A percentile compares a stretch with the other conserved stretches of the same genome.
Conservation (phyloP, 2,113 vertebrate species). For the Lasiurus borealis region DNA sequence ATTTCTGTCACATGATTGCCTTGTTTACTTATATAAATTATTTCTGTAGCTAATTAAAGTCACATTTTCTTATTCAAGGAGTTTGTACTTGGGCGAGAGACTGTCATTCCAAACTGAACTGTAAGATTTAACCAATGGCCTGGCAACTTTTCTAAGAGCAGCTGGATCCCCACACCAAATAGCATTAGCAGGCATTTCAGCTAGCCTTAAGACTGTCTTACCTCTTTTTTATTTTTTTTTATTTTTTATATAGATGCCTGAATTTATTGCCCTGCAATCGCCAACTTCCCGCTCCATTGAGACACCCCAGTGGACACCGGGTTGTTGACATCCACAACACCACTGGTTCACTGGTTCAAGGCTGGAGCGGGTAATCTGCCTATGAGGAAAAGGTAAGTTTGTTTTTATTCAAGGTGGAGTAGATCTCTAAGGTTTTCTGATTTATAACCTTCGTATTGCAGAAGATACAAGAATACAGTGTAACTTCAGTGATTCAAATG, state of each 20-base stretch:
- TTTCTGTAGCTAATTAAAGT: constrained; percentile 47
- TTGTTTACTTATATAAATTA: constrained; percentile 27
- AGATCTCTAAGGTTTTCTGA: constrained; percentile 90
- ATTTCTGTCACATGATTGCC: not conserved
- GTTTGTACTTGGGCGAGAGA: not conserved
- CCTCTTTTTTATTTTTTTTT: constrained; percentile 85
- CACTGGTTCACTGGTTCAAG: constrained; percentile 88
- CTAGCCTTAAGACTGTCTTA: constrained; percentile 92
- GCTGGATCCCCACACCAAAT: constrained; percentile 86
- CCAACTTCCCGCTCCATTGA: constrained; percentile 91
- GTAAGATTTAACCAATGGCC: constrained; percentile 72
- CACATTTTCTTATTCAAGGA: constrained; percentile 39
- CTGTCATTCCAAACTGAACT: constrained; percentile 45
- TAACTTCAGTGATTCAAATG: constrained; percentile 81
- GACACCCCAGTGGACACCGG: constrained; percentile 89
- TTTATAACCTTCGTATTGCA: constrained; percentile 88
- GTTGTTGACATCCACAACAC: constrained; percentile 89
- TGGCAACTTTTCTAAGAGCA: constrained; percentile 81
- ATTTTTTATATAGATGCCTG: constrained; percentile 86
- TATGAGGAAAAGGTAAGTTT: constrained; percentile 92
- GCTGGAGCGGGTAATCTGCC: constrained; percentile 90
- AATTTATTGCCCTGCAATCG: constrained; percentile 92
- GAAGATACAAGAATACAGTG: constrained; percentile 87
- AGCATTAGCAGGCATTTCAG: constrained; percentile 90
- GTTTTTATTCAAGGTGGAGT: constrained; percentile 89